Conservation (phyloP, 1,140 invertebrate genomes). For the Macrotrachela quadricornifera region DNA sequence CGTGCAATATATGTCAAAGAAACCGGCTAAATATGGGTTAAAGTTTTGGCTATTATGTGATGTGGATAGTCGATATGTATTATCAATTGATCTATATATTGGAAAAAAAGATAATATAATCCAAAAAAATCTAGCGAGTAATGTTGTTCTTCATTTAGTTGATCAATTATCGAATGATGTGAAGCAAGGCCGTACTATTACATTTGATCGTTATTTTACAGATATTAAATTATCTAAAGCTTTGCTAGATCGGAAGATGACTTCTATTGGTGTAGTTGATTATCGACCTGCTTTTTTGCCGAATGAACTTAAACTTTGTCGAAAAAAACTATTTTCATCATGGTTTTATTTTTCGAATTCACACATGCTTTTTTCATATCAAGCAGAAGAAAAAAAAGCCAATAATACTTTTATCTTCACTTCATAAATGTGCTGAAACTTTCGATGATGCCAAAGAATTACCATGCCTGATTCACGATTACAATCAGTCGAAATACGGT, state of each 20-base stretch:
- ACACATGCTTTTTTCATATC: slow-evolving; percentile 12
- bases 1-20: background rate
- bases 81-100: background rate
- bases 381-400: slow-evolving; percentile 12
- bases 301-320: background rate
- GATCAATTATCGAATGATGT: no score
- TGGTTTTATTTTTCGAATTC: slow-evolving; percentile 2
- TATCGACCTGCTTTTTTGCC: background rate
- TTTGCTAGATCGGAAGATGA: background rate
- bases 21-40: background rate
- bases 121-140: no score
- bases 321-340: background rate
- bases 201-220: background rate
- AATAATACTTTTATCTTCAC: slow-evolving; percentile 6
- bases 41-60: slow-evolving; percentile 1
- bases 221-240: background rate
- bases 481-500: slow-evolving; percentile 10
- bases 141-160: no score
- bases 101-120: background rate
- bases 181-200: background rate
- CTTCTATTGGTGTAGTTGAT: background rate
- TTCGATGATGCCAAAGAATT: slow-evolving; percentile 4
- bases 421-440: slow-evolving; percentile 1
- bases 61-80: background rate
- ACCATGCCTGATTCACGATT: slow-evolving; percentile 10